Conservation (phyloP, 1,140 invertebrate genomes). For the Zaprionus africanus region DNA sequence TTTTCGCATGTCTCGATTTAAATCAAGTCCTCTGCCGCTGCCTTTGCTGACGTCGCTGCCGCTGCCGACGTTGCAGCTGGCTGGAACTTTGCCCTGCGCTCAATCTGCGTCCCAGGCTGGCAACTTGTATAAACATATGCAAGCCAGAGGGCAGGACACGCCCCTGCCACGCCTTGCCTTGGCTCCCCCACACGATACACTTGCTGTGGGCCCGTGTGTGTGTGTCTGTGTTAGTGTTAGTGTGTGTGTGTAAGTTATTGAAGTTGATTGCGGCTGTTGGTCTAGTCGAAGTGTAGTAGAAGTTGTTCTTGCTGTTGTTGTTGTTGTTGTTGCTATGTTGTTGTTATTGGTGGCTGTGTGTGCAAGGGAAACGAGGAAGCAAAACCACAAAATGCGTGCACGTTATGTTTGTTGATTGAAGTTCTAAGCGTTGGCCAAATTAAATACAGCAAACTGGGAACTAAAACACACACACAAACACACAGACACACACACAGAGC, state of each 20-base stretch:
- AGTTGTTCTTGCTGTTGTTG: not conserved
- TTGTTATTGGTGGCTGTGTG: conserved; percentile 12
- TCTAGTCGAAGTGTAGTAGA: conserved; percentile 32
- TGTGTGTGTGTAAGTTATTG: conserved; percentile 64
- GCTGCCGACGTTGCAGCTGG: not conserved
- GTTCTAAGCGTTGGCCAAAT: conserved; percentile 65
- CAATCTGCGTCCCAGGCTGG: conserved; percentile 32
- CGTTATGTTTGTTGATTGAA: conserved; percentile 70
- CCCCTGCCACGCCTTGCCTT: not conserved
- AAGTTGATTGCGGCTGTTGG: conserved; percentile 65
- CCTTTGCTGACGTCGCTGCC: not conserved
- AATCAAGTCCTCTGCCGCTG: conserved; percentile 14
- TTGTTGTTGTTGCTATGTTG: not conserved
- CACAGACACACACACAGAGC: conserved; percentile 1
- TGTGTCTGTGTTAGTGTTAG: conserved; percentile 8
- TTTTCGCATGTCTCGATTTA: conserved; percentile 23
- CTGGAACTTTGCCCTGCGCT: not conserved
- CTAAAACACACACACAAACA: conserved; percentile 21
- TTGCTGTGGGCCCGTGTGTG: conserved; percentile 2
- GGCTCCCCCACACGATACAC: not conserved
- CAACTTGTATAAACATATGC: conserved; percentile 69
- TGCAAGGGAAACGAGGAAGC: conserved; percentile 1
- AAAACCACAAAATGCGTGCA: conserved; percentile 60
- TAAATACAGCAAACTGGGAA: conserved; percentile 58
- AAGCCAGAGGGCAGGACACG: conserved; percentile 43